phyloP scores from a whole-genome alignment of 37 sponge, comb jelly and placozoan species.

The Cliona cf. orientalis region DNA sequence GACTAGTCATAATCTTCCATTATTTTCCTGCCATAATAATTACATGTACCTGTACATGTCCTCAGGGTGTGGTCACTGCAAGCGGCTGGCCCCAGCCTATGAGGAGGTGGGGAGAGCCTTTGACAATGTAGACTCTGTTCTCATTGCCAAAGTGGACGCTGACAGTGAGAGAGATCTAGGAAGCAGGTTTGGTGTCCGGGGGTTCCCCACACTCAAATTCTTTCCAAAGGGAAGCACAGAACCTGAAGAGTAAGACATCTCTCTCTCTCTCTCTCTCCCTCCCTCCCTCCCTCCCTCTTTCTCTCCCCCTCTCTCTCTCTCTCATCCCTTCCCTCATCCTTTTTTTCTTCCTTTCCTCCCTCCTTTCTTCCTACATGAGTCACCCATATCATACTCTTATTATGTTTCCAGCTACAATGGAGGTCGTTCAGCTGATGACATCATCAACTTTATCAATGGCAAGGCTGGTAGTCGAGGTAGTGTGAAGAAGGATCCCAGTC shows the following conservation, averaged over 20 bases:
- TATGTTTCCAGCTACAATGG: constrained; percentile 79
- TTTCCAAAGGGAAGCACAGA: constrained; percentile 92
- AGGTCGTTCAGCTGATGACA: constrained; percentile 92
- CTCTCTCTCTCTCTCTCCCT: neutral
- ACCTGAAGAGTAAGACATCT: constrained; percentile 80
- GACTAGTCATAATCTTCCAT: no score
- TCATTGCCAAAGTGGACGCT: constrained; percentile 95
- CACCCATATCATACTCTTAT: no score
- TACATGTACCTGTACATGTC: neutral
- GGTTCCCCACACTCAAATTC: constrained; percentile 96
- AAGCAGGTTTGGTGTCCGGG: constrained; percentile 82
- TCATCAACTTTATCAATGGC: constrained; percentile 85
- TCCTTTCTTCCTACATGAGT: no score
- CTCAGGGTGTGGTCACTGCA: constrained; percentile 98
- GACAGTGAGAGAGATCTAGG: constrained; percentile 82
- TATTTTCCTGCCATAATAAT: no score
- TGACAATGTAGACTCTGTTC: constrained; percentile 63
- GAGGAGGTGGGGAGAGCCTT: constrained; percentile 92
- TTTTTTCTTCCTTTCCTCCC: no score
- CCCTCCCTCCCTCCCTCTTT: neutral
- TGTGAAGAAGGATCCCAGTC: constrained; percentile 60
- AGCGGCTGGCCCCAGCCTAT: constrained; percentile 89
- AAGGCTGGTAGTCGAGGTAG: constrained; percentile 72
- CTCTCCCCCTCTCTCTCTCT: neutral
- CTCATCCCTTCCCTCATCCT: no score